phyloP scores from a whole-genome alignment of 2,888 invertebrate genomes.

The Dascillus cervinus region DNA sequence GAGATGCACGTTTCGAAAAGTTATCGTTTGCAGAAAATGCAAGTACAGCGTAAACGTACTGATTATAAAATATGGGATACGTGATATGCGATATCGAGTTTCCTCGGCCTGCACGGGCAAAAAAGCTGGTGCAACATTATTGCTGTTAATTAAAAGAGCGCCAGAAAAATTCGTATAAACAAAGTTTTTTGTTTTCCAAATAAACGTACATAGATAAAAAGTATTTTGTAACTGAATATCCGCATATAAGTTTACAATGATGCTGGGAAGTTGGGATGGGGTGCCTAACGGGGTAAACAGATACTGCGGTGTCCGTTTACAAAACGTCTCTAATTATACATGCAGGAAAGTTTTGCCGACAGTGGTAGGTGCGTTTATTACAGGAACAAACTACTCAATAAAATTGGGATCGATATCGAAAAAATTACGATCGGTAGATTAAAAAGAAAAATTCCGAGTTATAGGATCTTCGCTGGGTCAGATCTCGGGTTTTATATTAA shows the following conservation, averaged over 20 bases:
- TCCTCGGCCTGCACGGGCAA: conserved; percentile 10
- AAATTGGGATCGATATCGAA: too few relatives aligned
- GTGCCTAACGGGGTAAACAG: conserved; percentile 23
- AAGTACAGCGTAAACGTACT: conserved; percentile 19
- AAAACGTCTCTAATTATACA: conserved; percentile 25
- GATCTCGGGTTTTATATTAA: not conserved
- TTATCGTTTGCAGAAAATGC: conserved; percentile 23
- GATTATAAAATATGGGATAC: conserved; percentile 23
- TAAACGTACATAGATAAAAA: too few relatives aligned
- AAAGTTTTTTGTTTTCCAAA: too few relatives aligned
- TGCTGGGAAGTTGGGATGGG: conserved; percentile 12
- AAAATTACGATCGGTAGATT: too few relatives aligned
- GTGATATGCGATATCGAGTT: conserved; percentile 20
- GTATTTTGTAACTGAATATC: too few relatives aligned
- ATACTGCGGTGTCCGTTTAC: conserved; percentile 33
- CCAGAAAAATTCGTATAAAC: too few relatives aligned
- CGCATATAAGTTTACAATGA: conserved; percentile 1
- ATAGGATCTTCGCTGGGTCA: not conserved
- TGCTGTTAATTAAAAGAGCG: conserved; percentile 15
- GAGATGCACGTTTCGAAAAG: too few relatives aligned
- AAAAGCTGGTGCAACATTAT: conserved; percentile 9
- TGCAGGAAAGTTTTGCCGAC: conserved; percentile 12
- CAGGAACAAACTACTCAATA: not conserved
- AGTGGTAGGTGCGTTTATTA: conserved; percentile 5
- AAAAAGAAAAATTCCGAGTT: too few relatives aligned